Conservation (phyloP, 2,888 invertebrate genomes). For the Dexiosoma caninum region DNA sequence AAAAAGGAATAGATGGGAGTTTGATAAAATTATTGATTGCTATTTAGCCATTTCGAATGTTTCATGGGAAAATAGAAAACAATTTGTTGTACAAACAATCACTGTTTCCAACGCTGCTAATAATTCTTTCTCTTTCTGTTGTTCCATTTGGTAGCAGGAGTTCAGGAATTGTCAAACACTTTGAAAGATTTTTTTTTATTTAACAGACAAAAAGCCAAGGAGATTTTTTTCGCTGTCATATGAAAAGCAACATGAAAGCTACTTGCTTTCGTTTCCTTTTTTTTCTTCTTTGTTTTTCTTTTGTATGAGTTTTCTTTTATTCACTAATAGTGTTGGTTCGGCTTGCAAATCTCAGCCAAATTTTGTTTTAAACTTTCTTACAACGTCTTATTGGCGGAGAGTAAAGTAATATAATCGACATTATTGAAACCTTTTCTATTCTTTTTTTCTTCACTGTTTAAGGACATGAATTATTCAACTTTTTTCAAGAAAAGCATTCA, state of each 20-base stretch:
- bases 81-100: not conserved
- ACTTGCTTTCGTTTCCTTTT: not conserved
- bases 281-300: not conserved
- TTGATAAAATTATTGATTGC: constrained; percentile 23
- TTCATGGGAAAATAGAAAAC: not conserved
- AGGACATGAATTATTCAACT: too few relatives aligned
- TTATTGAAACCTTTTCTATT: too few relatives aligned
- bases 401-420: too few relatives aligned
- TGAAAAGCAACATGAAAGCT: too few relatives aligned
- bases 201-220: too few relatives aligned
- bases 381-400: constrained; percentile 44
- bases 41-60: not conserved
- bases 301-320: not conserved
- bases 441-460: too few relatives aligned
- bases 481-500: too few relatives aligned
- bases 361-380: constrained; percentile 12
- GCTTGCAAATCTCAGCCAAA: not conserved
- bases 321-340: not conserved
- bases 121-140: constrained; percentile 54
- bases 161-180: not conserved
- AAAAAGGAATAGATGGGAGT: not conserved
- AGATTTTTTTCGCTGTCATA: too few relatives aligned
- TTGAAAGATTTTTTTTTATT: too few relatives aligned
- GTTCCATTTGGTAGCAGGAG: constrained; percentile 46
- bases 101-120: not conserved